phyloP scores from a whole-genome alignment of 2,113 vertebrate species.

The Nothoprocta pentlandii region DNA sequence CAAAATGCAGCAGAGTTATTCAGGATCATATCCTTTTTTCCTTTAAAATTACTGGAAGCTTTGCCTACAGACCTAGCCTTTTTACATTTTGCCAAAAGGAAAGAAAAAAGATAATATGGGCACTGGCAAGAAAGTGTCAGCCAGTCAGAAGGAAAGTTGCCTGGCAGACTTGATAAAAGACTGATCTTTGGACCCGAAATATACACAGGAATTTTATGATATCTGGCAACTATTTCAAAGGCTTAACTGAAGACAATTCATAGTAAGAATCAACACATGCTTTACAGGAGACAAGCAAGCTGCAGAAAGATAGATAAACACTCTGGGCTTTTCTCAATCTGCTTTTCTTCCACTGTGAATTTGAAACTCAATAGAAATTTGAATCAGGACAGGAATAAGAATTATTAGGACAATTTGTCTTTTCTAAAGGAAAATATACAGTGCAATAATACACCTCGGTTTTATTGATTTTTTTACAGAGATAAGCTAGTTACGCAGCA shows the following conservation, averaged over 20 bases:
- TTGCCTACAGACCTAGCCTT: neutral
- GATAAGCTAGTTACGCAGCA: neutral
- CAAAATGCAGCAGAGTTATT: neutral
- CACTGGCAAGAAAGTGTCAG: neutral
- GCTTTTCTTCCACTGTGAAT: neutral
- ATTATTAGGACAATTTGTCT: neutral
- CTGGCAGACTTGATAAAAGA: neutral
- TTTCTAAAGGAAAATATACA: neutral
- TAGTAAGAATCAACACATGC: neutral
- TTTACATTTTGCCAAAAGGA: neutral
- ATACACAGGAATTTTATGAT: neutral
- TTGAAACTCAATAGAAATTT: neutral
- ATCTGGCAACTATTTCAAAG: slow-evolving; percentile 14
- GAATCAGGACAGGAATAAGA: neutral
- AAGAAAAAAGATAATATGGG: neutral
- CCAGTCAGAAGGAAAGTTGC: neutral
- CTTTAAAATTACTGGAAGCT: neutral
- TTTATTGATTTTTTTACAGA: neutral
- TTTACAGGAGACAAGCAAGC: neutral
- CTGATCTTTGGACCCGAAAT: neutral
- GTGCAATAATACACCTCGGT: neutral
- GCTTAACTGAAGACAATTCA: neutral
- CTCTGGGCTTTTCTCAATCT: neutral
- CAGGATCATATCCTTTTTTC: neutral
- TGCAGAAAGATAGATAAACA: neutral